Evolutionary conservation across 1,140 invertebrate species (phyloP), one percentile per base, ranked within the genome.

Genomic region (Zelostemma sp.): DNA sequence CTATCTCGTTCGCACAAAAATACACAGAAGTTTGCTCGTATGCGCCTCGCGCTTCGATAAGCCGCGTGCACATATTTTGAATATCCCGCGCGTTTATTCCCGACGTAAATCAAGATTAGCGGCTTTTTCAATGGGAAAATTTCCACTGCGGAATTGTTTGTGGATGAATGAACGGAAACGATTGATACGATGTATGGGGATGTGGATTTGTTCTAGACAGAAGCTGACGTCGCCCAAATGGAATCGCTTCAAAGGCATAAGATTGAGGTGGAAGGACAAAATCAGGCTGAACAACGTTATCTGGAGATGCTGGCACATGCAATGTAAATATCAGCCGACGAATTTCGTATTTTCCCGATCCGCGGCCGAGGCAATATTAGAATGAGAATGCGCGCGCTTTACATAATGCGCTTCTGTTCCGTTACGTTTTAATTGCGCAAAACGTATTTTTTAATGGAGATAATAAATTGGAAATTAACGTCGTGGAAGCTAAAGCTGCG

Each of bases 301-400:
- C 77, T 99, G 98, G 98, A 90, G 98, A 81, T 99, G 97, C 83
- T 99, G 98, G 97, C 97, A 99, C 86, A 97, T 99, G 94, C 98
- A 99, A 87, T 99, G 97, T 98, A 88, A 93, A 93, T 91, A 46
- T 62, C 6, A 25, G 21, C 8, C 3, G 21, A 25, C 21, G 21
- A 25, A 4, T 25, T 3, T 4, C 21, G 3, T 25, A 25, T 25
- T 25, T 25, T 25, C 21, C n/a, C n/a, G n/a, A n/a, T n/a, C n/a
- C n/a, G n/a, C n/a, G n/a, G n/a, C n/a, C n/a, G n/a, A n/a, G n/a
- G n/a, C n/a, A n/a, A n/a, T n/a, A n/a, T n/a, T n/a, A n/a, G n/a
- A n/a, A n/a, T n/a, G n/a, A n/a, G n/a, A n/a, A n/a, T n/a, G n/a
- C n/a, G n/a, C n/a, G n/a, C n/a, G n/a, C n/a, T n/a, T n/a, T n/a